Evolutionary conservation across 2,797 vertebrate species (phyloP).

Genomic region (Enteromius argenteus): DNA sequence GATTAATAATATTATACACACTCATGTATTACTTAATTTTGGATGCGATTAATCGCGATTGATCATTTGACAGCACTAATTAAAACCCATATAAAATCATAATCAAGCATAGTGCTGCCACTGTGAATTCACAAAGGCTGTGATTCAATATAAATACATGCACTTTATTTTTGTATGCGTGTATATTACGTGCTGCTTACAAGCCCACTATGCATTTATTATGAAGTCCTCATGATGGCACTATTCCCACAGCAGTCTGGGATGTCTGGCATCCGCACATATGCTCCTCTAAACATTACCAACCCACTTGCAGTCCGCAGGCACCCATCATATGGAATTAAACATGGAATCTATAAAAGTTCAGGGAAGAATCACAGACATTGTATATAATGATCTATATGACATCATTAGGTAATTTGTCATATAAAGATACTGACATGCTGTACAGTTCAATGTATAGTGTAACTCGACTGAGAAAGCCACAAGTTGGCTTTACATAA

Average conservation of each 20-base stretch:
- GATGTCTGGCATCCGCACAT: background rate
- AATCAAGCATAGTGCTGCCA: too few relatives aligned
- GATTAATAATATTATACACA: too few relatives aligned
- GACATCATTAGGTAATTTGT: background rate
- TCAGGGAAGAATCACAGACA: background rate
- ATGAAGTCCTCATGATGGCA: constrained; percentile 38
- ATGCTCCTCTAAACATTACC: background rate
- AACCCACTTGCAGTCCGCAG: background rate
- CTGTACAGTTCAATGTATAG: background rate
- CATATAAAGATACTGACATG: background rate
- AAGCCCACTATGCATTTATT: background rate
- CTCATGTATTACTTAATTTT: too few relatives aligned
- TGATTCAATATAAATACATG: too few relatives aligned
- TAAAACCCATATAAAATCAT: too few relatives aligned
- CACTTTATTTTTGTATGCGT: too few relatives aligned
- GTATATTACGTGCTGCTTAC: background rate
- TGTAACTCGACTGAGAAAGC: background rate
- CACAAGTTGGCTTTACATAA: background rate
- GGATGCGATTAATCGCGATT: too few relatives aligned
- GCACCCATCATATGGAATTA: background rate
- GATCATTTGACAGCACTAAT: too few relatives aligned
- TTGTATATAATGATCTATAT: background rate
- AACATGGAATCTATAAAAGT: background rate
- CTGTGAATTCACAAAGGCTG: too few relatives aligned
- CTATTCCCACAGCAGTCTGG: constrained; percentile 34